Evolutionary conservation across 1,140 invertebrate genomes (phyloP), one percentile per base, ranked within the genome.

Genomic region (Drosophila nikananu): DNA sequence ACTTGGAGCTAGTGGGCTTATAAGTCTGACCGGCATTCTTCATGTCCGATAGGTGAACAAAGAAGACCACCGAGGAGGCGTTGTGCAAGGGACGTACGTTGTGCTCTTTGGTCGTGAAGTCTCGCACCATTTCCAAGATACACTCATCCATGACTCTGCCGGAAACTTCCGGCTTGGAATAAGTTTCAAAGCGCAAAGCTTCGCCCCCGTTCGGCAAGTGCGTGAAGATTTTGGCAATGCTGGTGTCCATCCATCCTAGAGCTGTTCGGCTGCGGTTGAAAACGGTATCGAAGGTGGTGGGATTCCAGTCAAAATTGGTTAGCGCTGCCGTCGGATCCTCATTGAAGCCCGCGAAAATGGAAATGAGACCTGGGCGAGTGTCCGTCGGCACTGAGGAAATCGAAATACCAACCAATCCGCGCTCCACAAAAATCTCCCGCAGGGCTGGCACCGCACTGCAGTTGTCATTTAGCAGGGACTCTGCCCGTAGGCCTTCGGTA

Each of bases 271-370:
- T 98, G 93, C 97, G 95, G 94, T 99, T 99, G 83, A 99, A 98
- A 3, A 99, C 95, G 23, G 97, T 98, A 94, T 99, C 99, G 95
- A 99, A 99, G 86, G 97, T 95, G 17, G 99, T 97, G 13, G 97
- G 97, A 94, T 99, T 99, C 92, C 97, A 96, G 93, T 98, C 97
- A 97, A 98, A 99, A 23, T 98, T 97, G 93, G 96, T 98, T 13
- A 97, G 95, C 44, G 99, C 95, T 35, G 98, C 70, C 83, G 98
- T 98, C 10, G 99, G 98, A 94, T 99, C 98, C 95, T 99, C 99
- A 94, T 99, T 98, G 67, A 99, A 96, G 13, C 98, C 92, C 72
- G 97, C 98, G 83, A 98, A 96, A 1, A 99, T 94, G 23, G 98
- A 98, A 21, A 99, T 97, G 94, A 99, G 98, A 0, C 99, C 99